Evolutionary conservation across 2,113 vertebrate genomes (phyloP).

Genomic region (Solea senegalensis): DNA sequence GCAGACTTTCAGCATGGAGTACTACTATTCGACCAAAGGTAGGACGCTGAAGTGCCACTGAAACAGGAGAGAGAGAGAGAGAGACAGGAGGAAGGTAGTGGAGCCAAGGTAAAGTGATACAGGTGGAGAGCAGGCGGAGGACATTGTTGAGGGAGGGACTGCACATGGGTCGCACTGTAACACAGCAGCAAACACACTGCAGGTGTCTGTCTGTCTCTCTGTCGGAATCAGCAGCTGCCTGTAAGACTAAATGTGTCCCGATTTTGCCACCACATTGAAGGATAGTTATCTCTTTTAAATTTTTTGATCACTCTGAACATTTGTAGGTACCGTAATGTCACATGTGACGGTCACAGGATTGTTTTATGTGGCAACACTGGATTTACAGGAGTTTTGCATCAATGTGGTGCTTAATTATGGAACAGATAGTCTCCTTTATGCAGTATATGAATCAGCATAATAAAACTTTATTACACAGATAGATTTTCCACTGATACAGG

Average conservation of each 20-base stretch:
- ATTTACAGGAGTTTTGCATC: no score
- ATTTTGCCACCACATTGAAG: neutral
- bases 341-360: neutral
- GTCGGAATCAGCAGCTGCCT: neutral
- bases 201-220: slow-evolving; percentile 31
- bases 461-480: neutral
- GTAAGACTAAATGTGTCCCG: neutral
- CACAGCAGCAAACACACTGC: slow-evolving; percentile 30
- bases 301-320: neutral
- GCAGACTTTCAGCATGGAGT: slow-evolving; percentile 66
- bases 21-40: slow-evolving; percentile 80
- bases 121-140: slow-evolving; percentile 52
- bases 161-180: slow-evolving; percentile 33
- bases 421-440: no score
- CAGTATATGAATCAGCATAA: no score
- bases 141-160: slow-evolving; percentile 37
- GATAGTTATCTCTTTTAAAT: neutral
- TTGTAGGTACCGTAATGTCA: neutral
- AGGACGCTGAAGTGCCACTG: slow-evolving; percentile 50
- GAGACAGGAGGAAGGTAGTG: slow-evolving; percentile 15
- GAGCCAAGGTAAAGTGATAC: slow-evolving; percentile 66
- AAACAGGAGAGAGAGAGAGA: slow-evolving; percentile 36
- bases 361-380: neutral
- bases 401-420: no score
- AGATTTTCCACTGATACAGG: neutral